phyloP scores from a whole-genome alignment of 2,113 vertebrate species.

The Cyanoderma ruficeps region DNA sequence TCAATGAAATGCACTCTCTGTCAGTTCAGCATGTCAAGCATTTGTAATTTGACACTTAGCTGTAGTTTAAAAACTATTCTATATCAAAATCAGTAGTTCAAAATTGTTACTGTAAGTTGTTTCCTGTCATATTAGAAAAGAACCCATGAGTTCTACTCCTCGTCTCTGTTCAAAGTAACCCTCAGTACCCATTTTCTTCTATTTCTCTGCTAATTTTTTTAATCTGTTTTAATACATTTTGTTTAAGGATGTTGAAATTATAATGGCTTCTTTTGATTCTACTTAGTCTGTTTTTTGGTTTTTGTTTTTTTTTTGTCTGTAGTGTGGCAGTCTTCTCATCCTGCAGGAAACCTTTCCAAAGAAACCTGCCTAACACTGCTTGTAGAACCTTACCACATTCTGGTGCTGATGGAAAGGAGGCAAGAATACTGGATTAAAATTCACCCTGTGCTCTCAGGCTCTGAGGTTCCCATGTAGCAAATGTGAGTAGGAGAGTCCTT shows the following conservation, averaged over 20 bases:
- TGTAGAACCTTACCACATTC: neutral
- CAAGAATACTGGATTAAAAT: neutral
- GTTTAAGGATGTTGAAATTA: neutral
- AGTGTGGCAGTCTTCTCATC: accelerated
- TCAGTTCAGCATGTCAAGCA: neutral
- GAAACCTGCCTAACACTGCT: neutral
- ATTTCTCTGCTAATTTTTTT: neutral
- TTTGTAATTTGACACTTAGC: neutral
- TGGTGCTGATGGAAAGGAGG: neutral
- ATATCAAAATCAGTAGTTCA: neutral
- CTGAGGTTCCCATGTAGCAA: neutral
- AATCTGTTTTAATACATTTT: neutral
- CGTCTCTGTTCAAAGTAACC: neutral
- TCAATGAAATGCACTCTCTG: neutral
- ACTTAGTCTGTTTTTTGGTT: neutral
- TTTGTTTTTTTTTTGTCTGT: neutral
- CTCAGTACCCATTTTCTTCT: neutral
- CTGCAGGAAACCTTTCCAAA: neutral
- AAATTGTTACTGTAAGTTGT: neutral
- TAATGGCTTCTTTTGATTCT: neutral
- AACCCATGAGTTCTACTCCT: neutral
- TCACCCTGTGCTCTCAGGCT: neutral
- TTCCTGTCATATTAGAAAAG: neutral
- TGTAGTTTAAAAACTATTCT: neutral
- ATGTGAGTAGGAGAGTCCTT: neutral